A percentile compares a stretch with the other conserved stretches of the same genome.
Evolutionary conservation across 2,888 invertebrate genomes (phyloP).

Genomic region (Erebia aethiops): DNA sequence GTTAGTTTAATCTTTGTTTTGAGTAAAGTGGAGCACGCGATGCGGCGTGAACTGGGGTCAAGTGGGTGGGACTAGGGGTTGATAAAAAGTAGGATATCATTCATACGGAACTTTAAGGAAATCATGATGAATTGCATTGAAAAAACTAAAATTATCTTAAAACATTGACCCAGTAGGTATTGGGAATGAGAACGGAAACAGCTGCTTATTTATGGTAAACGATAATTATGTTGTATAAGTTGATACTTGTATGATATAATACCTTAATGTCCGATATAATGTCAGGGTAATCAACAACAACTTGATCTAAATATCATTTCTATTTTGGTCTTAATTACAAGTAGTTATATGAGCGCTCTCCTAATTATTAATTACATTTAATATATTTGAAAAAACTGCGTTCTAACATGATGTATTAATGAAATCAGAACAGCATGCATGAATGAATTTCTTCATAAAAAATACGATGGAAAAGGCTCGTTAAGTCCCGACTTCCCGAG

Average conservation of each 20-base stretch:
- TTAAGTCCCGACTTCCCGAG: neutral
- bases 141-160: conserved; percentile 55
- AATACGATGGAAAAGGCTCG: conserved; percentile 2
- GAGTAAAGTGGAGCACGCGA: conserved; percentile 60
- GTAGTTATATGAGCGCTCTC: neutral
- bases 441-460: neutral
- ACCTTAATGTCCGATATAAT: conserved; percentile 18
- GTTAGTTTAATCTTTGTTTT: conserved; percentile 56
- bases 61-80: conserved; percentile 47
- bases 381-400: neutral
- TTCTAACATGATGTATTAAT: neutral
- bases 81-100: conserved; percentile 69
- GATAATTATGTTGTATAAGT: conserved; percentile 8
- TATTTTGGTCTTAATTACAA: conserved; percentile 12
- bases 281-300: conserved; percentile 25
- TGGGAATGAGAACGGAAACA: conserved; percentile 36
- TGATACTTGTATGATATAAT: too few species aligned
- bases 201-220: conserved; percentile 15
- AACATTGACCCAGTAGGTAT: conserved; percentile 49
- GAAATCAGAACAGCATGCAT: neutral
- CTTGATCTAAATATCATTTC: conserved; percentile 5
- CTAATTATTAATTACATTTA: neutral
- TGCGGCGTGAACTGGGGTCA: conserved; percentile 46
- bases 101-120: conserved; percentile 51
- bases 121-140: conserved; percentile 55